phyloP scores from a whole-genome alignment of 2,888 invertebrate genomes.

The Macrosoma leucophasiata region DNA sequence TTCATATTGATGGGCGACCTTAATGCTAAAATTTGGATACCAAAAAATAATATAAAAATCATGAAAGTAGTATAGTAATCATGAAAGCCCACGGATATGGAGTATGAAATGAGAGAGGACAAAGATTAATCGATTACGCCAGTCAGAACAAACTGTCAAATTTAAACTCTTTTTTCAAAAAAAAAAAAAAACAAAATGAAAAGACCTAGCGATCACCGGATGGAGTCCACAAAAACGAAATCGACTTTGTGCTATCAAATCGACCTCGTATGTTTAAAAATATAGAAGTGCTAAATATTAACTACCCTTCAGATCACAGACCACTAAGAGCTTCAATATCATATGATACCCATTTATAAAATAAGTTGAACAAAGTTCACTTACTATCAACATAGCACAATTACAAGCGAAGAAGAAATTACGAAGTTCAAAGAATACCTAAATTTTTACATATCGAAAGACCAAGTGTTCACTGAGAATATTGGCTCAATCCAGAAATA shows the following conservation, averaged over 20 bases:
- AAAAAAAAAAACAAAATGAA: conserved; percentile 19
- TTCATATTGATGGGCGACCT: conserved; percentile 23
- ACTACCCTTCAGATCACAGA: conserved; percentile 24
- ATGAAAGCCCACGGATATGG: conserved; percentile 23
- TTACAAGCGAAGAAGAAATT: conserved; percentile 16
- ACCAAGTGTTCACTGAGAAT: background rate
- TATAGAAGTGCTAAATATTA: conserved; percentile 20
- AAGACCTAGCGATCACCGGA: conserved; percentile 25
- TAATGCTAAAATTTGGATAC: conserved; percentile 24
- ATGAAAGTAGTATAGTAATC: no score
- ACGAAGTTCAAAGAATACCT: conserved; percentile 10
- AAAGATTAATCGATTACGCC: conserved; percentile 24
- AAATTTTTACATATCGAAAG: background rate
- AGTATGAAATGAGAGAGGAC: conserved; percentile 23
- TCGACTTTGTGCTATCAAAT: conserved; percentile 26
- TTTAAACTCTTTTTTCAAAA: conserved; percentile 24
- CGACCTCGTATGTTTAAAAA: conserved; percentile 14
- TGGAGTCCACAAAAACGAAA: conserved; percentile 22
- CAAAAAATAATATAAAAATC: conserved; percentile 19
- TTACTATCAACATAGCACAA: conserved; percentile 3
- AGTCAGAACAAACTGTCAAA: conserved; percentile 22
- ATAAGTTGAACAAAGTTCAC: conserved; percentile 17
- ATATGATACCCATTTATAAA: conserved; percentile 8
- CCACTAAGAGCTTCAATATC: conserved; percentile 21
- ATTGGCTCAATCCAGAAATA: conserved; percentile 16